A percentile compares a stretch with the other conserved stretches of the same genome.
Evolutionary conservation across 1,140 invertebrate genomes (phyloP).

Genomic region (Pseudomyrmex concolor): DNA sequence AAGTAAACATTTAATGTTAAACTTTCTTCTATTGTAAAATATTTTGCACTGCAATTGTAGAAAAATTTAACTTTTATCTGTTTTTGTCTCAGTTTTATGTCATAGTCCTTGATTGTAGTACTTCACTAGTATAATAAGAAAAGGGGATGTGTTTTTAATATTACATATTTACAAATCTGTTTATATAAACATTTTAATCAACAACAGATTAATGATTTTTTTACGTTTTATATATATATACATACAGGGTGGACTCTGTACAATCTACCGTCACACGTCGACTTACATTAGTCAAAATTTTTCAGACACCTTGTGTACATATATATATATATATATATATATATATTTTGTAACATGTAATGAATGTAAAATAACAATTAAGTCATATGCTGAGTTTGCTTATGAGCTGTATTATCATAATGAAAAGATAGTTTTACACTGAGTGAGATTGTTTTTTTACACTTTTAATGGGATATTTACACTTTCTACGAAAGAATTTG

Average conservation of each 20-base stretch:
- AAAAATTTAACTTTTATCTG: constrained; percentile 19
- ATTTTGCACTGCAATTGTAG: constrained; percentile 5
- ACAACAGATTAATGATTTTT: constrained; percentile 39
- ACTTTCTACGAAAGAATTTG: constrained; percentile 30
- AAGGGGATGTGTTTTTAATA: constrained; percentile 22
- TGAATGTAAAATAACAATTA: constrained; percentile 17
- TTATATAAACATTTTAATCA: constrained; percentile 58
- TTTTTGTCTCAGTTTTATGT: constrained; percentile 2
- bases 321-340: neutral
- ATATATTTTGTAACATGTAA: constrained; percentile 30
- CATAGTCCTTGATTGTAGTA: neutral
- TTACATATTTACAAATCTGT: constrained; percentile 33
- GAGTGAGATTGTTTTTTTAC: constrained; percentile 32
- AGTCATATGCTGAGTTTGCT: constrained; percentile 10
- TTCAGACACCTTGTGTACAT: too few relatives aligned
- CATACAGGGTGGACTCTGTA: too few relatives aligned
- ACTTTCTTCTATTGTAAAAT: neutral
- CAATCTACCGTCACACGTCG: too few relatives aligned
- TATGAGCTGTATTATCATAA: constrained; percentile 22
- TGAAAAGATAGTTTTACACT: constrained; percentile 29
- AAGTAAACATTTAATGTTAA: neutral
- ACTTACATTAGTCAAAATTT: too few relatives aligned
- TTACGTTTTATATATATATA: constrained; percentile 25
- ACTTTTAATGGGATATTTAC: constrained; percentile 57
- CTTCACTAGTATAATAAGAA: constrained; percentile 10